phyloP scores from a whole-genome alignment of 2,797 vertebrate genomes.

The Staurois parvus region DNA sequence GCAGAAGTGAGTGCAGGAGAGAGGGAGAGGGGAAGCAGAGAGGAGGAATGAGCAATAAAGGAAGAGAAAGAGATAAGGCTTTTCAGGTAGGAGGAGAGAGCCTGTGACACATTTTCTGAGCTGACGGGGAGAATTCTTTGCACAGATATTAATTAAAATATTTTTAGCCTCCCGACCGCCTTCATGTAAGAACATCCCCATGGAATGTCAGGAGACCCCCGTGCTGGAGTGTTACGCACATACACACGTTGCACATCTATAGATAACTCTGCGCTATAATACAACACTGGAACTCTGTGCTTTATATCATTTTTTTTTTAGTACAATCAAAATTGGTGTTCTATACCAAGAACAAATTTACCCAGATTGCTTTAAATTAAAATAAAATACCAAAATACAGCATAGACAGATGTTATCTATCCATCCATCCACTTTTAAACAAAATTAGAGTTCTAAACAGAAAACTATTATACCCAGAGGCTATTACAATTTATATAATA shows the following conservation, averaged over 20 bases:
- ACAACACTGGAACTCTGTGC: neutral
- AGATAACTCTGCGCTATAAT: neutral
- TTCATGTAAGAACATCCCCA: constrained; percentile 50
- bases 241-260: constrained; percentile 22
- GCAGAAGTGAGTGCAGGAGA: constrained; percentile 25
- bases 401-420: too few relatives aligned
- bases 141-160: constrained; percentile 62
- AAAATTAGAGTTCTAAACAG: too few relatives aligned
- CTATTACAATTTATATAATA: neutral
- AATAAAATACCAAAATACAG: too few relatives aligned
- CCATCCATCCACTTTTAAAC: too few relatives aligned
- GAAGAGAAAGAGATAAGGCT: constrained; percentile 31
- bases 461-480: neutral
- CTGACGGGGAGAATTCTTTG: constrained; percentile 52
- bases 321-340: too few relatives aligned
- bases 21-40: constrained; percentile 7
- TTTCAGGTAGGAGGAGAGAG: constrained; percentile 56
- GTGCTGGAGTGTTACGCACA: constrained; percentile 35
- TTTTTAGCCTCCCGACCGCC: constrained; percentile 56
- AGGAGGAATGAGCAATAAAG: constrained; percentile 21
- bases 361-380: too few relatives aligned
- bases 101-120: constrained; percentile 58
- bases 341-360: too few relatives aligned
- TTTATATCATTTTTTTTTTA: too few relatives aligned
- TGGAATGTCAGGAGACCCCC: constrained; percentile 59